Evolutionary conservation across 2,888 invertebrate species (phyloP).

Genomic region (Lasioglossum morio): DNA sequence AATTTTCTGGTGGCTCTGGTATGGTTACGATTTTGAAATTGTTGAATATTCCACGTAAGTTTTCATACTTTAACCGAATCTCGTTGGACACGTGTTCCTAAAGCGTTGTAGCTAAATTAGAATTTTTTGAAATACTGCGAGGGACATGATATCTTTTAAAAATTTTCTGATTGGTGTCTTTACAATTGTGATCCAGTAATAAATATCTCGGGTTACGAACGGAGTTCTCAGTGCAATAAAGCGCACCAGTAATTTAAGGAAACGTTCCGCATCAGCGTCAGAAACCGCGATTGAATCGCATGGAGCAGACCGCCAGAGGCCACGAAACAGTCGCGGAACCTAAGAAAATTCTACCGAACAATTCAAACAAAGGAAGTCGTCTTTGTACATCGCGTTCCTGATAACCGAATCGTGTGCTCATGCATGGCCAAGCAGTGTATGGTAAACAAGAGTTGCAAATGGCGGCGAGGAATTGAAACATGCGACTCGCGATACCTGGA

Average conservation of each 20-base stretch:
- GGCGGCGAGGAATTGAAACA: not conserved
- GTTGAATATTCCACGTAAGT: no score
- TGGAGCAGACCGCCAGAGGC: not conserved
- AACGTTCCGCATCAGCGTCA: not conserved
- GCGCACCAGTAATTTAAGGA: not conserved
- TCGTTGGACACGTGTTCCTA: no score
- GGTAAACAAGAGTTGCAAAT: conserved; percentile 7
- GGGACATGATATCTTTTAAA: no score
- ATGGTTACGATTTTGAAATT: no score
- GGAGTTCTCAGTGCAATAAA: not conserved
- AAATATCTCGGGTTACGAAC: not conserved
- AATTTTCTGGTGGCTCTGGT: no score
- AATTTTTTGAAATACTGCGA: no score
- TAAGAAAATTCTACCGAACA: not conserved
- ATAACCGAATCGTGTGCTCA: conserved; percentile 11
- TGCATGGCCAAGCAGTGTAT: not conserved
- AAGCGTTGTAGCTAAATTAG: no score
- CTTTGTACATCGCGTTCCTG: not conserved
- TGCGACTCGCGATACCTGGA: not conserved
- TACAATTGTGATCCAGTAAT: not conserved
- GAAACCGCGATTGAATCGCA: not conserved
- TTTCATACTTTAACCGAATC: no score
- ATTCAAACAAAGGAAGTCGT: conserved; percentile 2
- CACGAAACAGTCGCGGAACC: not conserved
- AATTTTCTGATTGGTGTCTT: no score